A percentile compares a stretch with the other conserved stretches of the same genome.
Conservation (phyloP, 1,140 invertebrate species). For the Xylocopa sonorina region DNA sequence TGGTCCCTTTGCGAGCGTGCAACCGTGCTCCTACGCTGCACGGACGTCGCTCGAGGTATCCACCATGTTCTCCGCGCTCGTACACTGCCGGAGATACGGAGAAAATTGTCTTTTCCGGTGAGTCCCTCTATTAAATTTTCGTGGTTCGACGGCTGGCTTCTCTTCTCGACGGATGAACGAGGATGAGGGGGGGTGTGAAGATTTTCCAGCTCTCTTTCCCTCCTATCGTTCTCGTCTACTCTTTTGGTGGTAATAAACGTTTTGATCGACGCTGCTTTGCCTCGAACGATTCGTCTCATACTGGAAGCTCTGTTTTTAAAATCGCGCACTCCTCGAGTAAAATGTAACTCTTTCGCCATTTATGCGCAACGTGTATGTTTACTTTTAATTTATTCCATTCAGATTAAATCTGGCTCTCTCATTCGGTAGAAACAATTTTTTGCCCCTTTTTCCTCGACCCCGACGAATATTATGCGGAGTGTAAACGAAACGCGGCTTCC, state of each 20-base stretch:
- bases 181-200: conserved; percentile 24
- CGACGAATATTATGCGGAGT: too few relatives aligned
- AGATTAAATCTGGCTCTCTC: too few relatives aligned
- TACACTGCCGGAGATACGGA: conserved; percentile 48
- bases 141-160: conserved; percentile 49
- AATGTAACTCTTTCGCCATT: too few relatives aligned
- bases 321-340: too few relatives aligned
- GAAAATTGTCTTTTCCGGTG: conserved; percentile 61
- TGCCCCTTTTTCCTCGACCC: too few relatives aligned
- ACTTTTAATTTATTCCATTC: too few relatives aligned
- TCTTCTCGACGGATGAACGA: conserved; percentile 53
- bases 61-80: not conserved
- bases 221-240: not conserved
- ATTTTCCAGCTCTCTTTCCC: conserved; percentile 5
- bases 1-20: not conserved
- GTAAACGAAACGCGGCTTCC: too few relatives aligned
- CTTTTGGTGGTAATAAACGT: not conserved
- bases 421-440: too few relatives aligned
- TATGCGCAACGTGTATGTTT: too few relatives aligned
- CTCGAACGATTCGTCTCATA: not conserved
- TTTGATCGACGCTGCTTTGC: not conserved
- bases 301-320: not conserved
- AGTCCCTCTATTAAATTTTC: conserved; percentile 63
- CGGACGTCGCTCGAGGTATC: not conserved
- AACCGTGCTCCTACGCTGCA: not conserved